These are phyloP conservation scores for Desmophyllum pertusum DNA, from an alignment of 92 coral and sea anemone species.

Conservation along the genomic window DNA sequence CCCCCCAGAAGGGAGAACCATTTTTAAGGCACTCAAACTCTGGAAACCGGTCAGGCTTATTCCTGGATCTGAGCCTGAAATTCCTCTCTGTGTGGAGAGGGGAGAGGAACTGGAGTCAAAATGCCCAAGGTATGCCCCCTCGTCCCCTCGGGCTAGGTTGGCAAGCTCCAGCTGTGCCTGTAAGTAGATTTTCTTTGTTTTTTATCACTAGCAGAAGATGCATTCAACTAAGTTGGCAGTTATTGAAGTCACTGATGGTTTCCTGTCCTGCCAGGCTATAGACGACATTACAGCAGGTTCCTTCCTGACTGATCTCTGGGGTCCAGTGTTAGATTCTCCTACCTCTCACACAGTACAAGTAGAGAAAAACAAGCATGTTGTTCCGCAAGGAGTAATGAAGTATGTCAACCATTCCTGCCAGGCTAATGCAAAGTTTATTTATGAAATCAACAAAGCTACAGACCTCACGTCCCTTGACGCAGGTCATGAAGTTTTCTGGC, in stretches of 20 bases:
- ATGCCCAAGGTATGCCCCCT: too few relatives aligned
- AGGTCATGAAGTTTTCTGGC: conserved; percentile 48
- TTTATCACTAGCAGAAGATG: conserved; percentile 28
- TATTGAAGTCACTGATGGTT: conserved; percentile 32
- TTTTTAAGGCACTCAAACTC: too few relatives aligned
- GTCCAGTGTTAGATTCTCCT: conserved; percentile 33
- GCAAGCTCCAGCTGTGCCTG: too few relatives aligned
- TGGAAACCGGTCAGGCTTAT: too few relatives aligned
- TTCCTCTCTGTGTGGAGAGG: too few relatives aligned
- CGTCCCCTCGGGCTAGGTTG: too few relatives aligned
- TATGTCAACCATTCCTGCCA: conserved; percentile 62
- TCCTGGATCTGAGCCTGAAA: too few relatives aligned
- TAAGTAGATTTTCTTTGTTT: too few relatives aligned
- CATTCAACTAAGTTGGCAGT: conserved; percentile 56
- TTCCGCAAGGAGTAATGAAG: conserved; percentile 11
- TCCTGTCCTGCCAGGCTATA: conserved; percentile 49
- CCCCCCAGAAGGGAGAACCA: too few relatives aligned
- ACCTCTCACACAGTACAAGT: conserved; percentile 51
- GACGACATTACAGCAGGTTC: conserved; percentile 55
- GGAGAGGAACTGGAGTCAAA: too few relatives aligned
- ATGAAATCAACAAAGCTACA: conserved; percentile 15
- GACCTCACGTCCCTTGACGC: background rate
- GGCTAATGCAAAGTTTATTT: conserved; percentile 56
- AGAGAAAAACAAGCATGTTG: conserved; percentile 50
- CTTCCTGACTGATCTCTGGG: conserved; percentile 67